Evolutionary conservation across 2,113 vertebrate genomes (phyloP), one percentile per base, ranked within the genome.

Genomic region (Perccottus glenii): DNA sequence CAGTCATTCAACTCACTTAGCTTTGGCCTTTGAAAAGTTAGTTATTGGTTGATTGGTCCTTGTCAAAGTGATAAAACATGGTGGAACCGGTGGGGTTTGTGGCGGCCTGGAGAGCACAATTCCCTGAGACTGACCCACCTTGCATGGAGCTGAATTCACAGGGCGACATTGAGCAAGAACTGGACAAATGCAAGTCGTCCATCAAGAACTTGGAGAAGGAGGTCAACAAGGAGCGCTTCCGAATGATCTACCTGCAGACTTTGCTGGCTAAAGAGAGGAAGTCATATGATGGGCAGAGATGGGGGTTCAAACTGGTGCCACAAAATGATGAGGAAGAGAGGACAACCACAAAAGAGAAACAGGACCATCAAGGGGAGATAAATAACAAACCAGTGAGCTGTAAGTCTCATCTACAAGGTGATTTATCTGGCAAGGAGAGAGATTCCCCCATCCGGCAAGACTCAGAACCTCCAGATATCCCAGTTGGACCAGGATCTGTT

Each of bases 221-320:
- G 85, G 96, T 98, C 61, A 99, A 98, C 91, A 96, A 98, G 91
- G 98, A 99, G 85, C 94, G 97, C 59, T 99, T 99, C 85, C 95
- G 96, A 36, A 99, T 99, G 97, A 99, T 99, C 85, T 99, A 99
- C 93, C 92, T 99, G 89, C 98, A 99, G 93, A 98, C 96, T 50
- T 91, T 99, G 77, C 91, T 99, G 52, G 97, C 98, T 33, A 98
- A 98, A 83, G 98, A 99, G 89, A 94, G 90, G 64, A 97, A 98
- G 87, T 96, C 96, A 70, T 98, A 98, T 9, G 96, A 98, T 64
- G 92, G 96, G 2, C 96, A 96, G 81, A 87, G 96, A 16, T 99
- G 97, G 98, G 98, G 98, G 5, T 98, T 98, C 89, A 93, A 87
- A 63, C 78, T 92, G 77, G 85, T 87, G 11, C 66, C 89, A 19